Evolutionary conservation across 2,888 invertebrate species (phyloP), one percentile per base, ranked within the genome.

Genomic region (Pherbina coryleti): DNA sequence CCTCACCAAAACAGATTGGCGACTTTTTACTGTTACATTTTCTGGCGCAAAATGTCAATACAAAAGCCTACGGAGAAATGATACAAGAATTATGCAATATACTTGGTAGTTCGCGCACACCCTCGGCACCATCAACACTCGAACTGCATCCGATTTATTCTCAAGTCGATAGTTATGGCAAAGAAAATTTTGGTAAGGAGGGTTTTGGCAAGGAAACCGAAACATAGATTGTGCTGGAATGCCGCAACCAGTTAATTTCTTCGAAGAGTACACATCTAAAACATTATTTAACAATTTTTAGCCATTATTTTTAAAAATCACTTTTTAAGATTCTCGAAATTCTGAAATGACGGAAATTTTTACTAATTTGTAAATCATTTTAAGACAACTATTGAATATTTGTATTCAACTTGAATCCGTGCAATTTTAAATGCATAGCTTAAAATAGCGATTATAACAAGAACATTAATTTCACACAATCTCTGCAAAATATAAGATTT

Each of bases 141-240:
- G 96, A 96, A 90, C 95, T 96, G 94, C 94, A 94, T 77, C 44
- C 95, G 5, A 95, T 96, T 79, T 96, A 96, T 89, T 95, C 96
- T 31, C 93, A 93, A 87, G 93, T 94, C 79, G 94, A 94, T 44
- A 64, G 67, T 44, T 69, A 22, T 25, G 85, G 82, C 83, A 84
- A 86, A 72, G 72, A 44, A 14, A 44, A 3, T 14, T 44, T 11
- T 44, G 44, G 44, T 14, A 44, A 44, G 44, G 44, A 69, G 17
- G 94, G 94, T 87, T 95, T 92, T 89, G 93, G 94, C 85, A 95
- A 95, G 90, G 96, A 96, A 90, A 95, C 95, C 77, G 95, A 95
- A 90, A 94, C 95, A 90, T 96, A 94, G 93, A 76, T 14, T 22
- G 25, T 62, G 66, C 51, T 62, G 53, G 3, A 34, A 28, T 9